Conservation (phyloP, 2,888 invertebrate genomes). For the Cetonia aurata region DNA sequence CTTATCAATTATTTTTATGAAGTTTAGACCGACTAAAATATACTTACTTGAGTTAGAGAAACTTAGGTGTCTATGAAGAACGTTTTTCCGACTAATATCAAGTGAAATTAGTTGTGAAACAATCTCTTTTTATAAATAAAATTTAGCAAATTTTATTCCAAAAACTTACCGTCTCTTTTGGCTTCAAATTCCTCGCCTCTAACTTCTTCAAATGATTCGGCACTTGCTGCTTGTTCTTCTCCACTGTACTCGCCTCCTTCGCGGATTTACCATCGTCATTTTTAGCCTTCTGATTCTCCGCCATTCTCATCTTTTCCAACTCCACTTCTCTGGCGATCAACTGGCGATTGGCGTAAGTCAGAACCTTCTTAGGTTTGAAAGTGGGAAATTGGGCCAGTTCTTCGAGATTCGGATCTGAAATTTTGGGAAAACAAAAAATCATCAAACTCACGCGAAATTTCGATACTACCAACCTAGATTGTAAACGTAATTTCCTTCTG, state of each 20-base stretch:
- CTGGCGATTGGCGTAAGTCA: conserved; percentile 72
- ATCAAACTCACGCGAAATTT: not conserved
- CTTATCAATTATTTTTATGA: too few relatives aligned
- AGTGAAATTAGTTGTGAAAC: too few relatives aligned
- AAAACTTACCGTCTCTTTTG: conserved; percentile 54
- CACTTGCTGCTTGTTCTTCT: conserved; percentile 55
- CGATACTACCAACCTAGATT: conserved; percentile 59
- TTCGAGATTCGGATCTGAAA: conserved; percentile 84
- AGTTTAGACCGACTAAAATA: too few relatives aligned
- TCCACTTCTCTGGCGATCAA: conserved; percentile 87
- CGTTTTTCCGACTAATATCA: too few relatives aligned
- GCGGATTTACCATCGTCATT: conserved; percentile 34
- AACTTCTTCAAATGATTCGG: conserved; percentile 82
- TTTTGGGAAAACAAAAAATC: conserved; percentile 52
- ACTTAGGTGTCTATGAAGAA: too few relatives aligned
- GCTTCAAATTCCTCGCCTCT: conserved; percentile 71
- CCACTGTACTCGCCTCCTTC: not conserved
- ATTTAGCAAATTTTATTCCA: not conserved
- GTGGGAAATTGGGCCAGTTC: conserved; percentile 70
- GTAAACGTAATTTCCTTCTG: conserved; percentile 83
- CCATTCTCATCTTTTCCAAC: conserved; percentile 79
- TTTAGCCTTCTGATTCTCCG: conserved; percentile 49
- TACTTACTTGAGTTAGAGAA: too few relatives aligned
- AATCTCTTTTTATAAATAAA: not conserved
- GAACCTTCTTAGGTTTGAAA: conserved; percentile 61